Conservation (phyloP, 1,140 invertebrate genomes). For the Nymphalis io region DNA sequence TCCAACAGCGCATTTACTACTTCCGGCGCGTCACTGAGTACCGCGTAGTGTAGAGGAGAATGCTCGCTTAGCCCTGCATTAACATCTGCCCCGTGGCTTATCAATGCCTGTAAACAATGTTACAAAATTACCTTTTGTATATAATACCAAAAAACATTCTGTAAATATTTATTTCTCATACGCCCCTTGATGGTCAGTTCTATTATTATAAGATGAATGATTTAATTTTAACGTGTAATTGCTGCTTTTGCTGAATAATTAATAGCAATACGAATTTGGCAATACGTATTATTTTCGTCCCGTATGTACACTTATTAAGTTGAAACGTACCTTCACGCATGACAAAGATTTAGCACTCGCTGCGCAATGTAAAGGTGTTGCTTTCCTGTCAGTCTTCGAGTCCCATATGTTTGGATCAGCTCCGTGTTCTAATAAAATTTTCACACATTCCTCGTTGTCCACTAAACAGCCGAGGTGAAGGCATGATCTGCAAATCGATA, state of each 20-base stretch:
- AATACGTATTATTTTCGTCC: constrained; percentile 17
- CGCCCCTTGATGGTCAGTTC: no score
- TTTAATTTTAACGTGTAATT: no score
- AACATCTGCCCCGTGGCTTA: constrained; percentile 85
- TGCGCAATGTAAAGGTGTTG: constrained; percentile 89
- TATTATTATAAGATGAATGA: no score
- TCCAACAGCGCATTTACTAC: constrained; percentile 86
- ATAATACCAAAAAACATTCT: background rate
- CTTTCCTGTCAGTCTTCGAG: constrained; percentile 79
- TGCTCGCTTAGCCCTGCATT: constrained; percentile 86
- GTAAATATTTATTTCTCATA: no score
- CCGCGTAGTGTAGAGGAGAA: constrained; percentile 88
- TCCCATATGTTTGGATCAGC: constrained; percentile 87
- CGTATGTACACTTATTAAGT: constrained; percentile 24
- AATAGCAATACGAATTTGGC: constrained; percentile 18
- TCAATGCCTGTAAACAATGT: constrained; percentile 79
- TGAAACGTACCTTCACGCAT: constrained; percentile 68
- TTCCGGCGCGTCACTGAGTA: constrained; percentile 84
- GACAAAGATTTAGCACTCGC: constrained; percentile 83
- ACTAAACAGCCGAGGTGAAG: constrained; percentile 89
- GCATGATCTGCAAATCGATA: constrained; percentile 82
- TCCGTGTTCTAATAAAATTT: constrained; percentile 83
- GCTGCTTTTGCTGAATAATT: background rate
- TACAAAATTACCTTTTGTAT: background rate
- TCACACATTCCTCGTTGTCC: constrained; percentile 84